These are phyloP conservation scores for Ptychoptera albimana DNA, from an alignment of 2,888 invertebrate genomes.

Conservation along the genomic window DNA sequence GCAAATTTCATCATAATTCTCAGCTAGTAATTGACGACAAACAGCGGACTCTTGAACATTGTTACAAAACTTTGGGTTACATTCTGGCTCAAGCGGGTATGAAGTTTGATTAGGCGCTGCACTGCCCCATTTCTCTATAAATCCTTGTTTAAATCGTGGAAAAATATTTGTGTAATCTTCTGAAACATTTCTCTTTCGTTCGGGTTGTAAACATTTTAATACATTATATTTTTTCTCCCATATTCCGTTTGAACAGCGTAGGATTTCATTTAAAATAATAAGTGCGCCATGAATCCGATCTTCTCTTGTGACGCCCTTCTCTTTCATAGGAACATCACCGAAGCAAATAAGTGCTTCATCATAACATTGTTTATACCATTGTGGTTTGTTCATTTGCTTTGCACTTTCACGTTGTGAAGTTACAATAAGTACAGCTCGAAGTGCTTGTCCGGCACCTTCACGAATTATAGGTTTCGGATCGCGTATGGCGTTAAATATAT, in stretches of 20 bases:
- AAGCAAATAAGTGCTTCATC: slow-evolving; percentile 74
- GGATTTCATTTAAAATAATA: slow-evolving; percentile 81
- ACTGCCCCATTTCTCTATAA: slow-evolving; percentile 25
- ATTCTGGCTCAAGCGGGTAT: slow-evolving; percentile 20
- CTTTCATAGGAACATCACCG: slow-evolving; percentile 46
- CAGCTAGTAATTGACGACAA: slow-evolving; percentile 64
- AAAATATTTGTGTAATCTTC: slow-evolving; percentile 13
- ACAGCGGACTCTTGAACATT: slow-evolving; percentile 72
- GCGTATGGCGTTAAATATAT: slow-evolving; percentile 78
- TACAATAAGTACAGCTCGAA: slow-evolving; percentile 88
- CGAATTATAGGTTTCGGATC: slow-evolving; percentile 84
- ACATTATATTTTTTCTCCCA: slow-evolving; percentile 70
- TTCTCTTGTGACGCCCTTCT: slow-evolving; percentile 68
- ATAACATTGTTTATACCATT: slow-evolving; percentile 88
- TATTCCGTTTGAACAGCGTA: slow-evolving; percentile 74
- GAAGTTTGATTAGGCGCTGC: slow-evolving; percentile 13
- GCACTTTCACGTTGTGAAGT: slow-evolving; percentile 93
- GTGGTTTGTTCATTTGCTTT: slow-evolving; percentile 74
- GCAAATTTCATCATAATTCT: slow-evolving; percentile 70
- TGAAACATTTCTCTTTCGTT: slow-evolving; percentile 15
- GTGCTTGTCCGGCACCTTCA: slow-evolving; percentile 83
- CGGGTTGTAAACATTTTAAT: slow-evolving; percentile 43
- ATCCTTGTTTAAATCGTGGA: slow-evolving; percentile 33
- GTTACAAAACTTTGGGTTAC: slow-evolving; percentile 21
- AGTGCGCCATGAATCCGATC: slow-evolving; percentile 88